Evolutionary conservation across 2,888 invertebrate species (phyloP).

Genomic region (Theodoxus fluviatilis): DNA sequence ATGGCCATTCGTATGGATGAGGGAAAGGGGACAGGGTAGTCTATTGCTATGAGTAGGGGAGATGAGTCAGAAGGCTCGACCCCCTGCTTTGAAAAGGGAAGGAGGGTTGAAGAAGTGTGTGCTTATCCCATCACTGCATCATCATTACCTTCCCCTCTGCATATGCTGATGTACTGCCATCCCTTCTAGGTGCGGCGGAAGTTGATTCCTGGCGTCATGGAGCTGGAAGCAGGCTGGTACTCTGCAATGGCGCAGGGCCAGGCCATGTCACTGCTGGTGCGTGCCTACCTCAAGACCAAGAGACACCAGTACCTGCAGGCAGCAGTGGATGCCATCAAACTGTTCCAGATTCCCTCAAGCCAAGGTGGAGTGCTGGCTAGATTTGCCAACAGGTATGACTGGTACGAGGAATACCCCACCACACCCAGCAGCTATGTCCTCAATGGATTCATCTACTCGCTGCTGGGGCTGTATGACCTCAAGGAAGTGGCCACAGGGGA

Average conservation of each 20-base stretch:
- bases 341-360: conserved; percentile 70
- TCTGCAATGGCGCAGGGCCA: conserved; percentile 99
- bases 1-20: too few species aligned
- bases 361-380: conserved; percentile 37
- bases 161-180: too few species aligned
- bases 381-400: conserved; percentile 70
- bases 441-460: conserved; percentile 97
- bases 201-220: conserved; percentile 49
- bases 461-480: conserved; percentile 95
- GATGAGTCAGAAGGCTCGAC: too few species aligned
- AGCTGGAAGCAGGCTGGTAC: conserved; percentile 85
- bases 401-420: conserved; percentile 99
- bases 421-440: conserved; percentile 88
- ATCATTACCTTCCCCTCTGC: too few species aligned
- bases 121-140: too few species aligned
- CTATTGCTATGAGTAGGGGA: too few species aligned
- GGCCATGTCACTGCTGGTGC: conserved; percentile 85
- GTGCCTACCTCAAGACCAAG: conserved; percentile 82
- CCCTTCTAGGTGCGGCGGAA: conserved; percentile 73
- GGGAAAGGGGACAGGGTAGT: too few species aligned
- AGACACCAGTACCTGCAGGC: conserved; percentile 78
- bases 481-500: conserved; percentile 76
- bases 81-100: too few species aligned
- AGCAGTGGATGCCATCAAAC: conserved; percentile 80
- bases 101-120: too few species aligned